These are phyloP conservation scores for Chymomyza costata DNA, from an alignment of 1,140 invertebrate species.

Conservation along the genomic window DNA sequence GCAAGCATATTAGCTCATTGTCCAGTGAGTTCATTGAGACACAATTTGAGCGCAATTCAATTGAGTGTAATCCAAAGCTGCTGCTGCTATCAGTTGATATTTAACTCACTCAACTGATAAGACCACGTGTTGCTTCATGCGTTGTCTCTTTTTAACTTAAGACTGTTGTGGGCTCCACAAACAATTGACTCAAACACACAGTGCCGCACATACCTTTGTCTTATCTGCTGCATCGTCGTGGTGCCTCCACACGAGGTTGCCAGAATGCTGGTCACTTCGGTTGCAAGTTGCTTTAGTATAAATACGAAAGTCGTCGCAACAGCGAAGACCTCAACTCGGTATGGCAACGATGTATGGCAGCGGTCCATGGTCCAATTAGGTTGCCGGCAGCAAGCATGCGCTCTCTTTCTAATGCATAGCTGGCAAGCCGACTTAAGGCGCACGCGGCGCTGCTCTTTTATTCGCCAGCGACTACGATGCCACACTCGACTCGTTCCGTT, in stretches of 20 bases:
- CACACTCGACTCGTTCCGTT: slow-evolving; percentile 14
- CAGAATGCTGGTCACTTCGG: not conserved
- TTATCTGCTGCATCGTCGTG: no score
- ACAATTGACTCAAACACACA: no score
- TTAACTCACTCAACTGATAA: slow-evolving; percentile 54
- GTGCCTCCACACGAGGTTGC: slow-evolving; percentile 4
- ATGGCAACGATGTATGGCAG: slow-evolving; percentile 10
- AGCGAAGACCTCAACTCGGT: no score
- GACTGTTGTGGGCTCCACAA: no score
- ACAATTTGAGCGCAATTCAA: slow-evolving; percentile 13
- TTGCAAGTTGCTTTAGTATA: no score
- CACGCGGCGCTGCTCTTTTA: slow-evolving; percentile 45
- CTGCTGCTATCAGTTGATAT: slow-evolving; percentile 23
- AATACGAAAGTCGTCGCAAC: not conserved
- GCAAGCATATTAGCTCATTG: slow-evolving; percentile 2
- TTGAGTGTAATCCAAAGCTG: no score
- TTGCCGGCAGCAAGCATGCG: slow-evolving; percentile 62
- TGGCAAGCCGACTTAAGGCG: slow-evolving; percentile 44
- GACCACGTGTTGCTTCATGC: slow-evolving; percentile 61
- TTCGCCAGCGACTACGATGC: slow-evolving; percentile 21
- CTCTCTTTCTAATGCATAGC: slow-evolving; percentile 47
- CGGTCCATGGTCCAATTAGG: slow-evolving; percentile 45
- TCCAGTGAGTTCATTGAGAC: slow-evolving; percentile 19
- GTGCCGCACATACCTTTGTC: not conserved
- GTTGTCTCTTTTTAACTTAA: slow-evolving; percentile 46